Conservation (phyloP, 2,888 invertebrate genomes). For the Cosmia pyralina region DNA sequence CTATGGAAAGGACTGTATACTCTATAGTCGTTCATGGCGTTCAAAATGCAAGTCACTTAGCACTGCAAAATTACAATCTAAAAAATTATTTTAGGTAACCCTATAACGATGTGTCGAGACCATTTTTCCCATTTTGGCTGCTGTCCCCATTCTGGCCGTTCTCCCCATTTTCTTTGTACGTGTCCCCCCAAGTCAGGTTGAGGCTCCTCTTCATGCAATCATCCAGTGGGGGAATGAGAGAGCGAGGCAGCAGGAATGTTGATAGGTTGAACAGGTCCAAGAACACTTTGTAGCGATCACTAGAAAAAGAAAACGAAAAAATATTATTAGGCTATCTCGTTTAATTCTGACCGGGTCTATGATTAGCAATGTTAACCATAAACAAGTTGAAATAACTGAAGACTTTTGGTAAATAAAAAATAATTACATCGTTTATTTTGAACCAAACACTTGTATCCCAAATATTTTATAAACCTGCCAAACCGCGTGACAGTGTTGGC, state of each 20-base stretch:
- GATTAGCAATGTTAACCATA: too few species aligned
- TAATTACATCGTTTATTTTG: too few species aligned
- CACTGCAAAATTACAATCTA: conserved; percentile 32
- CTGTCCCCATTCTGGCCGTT: conserved; percentile 27
- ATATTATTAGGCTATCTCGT: background rate
- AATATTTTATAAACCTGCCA: too few species aligned
- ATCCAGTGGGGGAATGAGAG: conserved; percentile 96
- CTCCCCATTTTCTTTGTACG: conserved; percentile 51
- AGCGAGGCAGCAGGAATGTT: conserved; percentile 98
- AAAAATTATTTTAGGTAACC: conserved; percentile 14
- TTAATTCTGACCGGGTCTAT: background rate
- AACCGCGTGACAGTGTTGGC: too few species aligned
- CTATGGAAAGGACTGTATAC: too few species aligned
- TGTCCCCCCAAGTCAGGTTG: conserved; percentile 90
- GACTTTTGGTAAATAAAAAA: too few species aligned
- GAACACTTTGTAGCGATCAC: conserved; percentile 99
- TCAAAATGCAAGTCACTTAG: conserved; percentile 22
- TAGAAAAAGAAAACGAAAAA: conserved; percentile 78
- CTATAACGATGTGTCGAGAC: conserved; percentile 73
- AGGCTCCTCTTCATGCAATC: conserved; percentile 95
- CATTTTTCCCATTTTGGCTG: conserved; percentile 31
- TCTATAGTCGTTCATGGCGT: background rate
- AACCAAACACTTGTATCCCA: too few species aligned
- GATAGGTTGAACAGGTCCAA: conserved; percentile 99
- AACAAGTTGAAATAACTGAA: too few species aligned